Percentiles rank a stretch among this genome's conserved stretches.
These are phyloP conservation scores for Gila orcuttii DNA, from an alignment of 2,113 vertebrate genomes.

Conservation along the genomic window DNA sequence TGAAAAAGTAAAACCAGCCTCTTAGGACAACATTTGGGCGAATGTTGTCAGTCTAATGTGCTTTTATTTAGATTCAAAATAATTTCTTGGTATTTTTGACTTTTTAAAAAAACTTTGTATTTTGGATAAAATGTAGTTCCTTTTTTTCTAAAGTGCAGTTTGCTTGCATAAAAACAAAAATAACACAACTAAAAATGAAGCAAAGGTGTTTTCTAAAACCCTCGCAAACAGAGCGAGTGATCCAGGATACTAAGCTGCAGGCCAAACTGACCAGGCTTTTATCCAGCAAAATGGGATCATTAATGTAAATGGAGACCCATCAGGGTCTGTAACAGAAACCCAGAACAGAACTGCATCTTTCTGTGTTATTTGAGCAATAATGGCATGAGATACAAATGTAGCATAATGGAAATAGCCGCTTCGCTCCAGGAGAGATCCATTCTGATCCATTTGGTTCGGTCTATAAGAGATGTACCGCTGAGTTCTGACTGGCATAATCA, in stretches of 20 bases:
- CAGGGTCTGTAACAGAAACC: slow-evolving; percentile 56
- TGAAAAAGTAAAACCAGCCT: too few relatives aligned
- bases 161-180: slow-evolving; percentile 15
- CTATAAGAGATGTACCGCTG: slow-evolving; percentile 30
- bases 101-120: not conserved
- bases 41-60: not conserved
- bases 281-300: slow-evolving; percentile 58
- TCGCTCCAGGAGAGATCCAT: slow-evolving; percentile 53
- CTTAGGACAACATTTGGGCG: not conserved
- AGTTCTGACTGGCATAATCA: slow-evolving; percentile 49
- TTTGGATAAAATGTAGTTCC: not conserved
- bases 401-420: slow-evolving; percentile 54
- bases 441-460: slow-evolving; percentile 56
- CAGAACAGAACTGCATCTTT: slow-evolving; percentile 56
- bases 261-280: slow-evolving; percentile 55
- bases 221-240: slow-evolving; percentile 5
- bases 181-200: not conserved
- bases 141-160: not conserved
- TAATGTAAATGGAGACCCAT: slow-evolving; percentile 61
- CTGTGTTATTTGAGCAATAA: slow-evolving; percentile 60
- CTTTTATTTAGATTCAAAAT: not conserved
- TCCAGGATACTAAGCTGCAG: slow-evolving; percentile 48
- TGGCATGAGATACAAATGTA: slow-evolving; percentile 51
- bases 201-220: slow-evolving; percentile 30
- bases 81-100: not conserved